Base-by-base conservation (phyloP, 2,888 invertebrate genomes). In the Masnerella sp. region DNA sequence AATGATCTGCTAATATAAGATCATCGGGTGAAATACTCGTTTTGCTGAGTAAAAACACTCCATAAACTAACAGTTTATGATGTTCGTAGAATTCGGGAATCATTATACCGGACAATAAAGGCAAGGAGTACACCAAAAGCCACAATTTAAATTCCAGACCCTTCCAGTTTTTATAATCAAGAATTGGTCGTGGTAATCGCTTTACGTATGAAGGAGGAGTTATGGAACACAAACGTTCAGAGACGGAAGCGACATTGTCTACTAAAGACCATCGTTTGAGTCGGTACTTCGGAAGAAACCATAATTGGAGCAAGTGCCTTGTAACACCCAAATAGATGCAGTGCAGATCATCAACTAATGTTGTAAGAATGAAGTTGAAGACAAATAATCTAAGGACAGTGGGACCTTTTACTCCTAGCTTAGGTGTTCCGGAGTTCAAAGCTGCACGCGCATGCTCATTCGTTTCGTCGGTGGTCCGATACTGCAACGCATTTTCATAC, bases 151-250 rank as follows among this genome's bases (percentile, higher is more conserved):
- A 45, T 17, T 45, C 45, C 1, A 30, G 1, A 2, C 36, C 36
- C 25, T 59, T 59, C 38, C 36, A 28, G 25, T 59, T 18, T 1
- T 8, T 0, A 4, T 7, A 4, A 34, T 59, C 38, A 1, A 22
- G 12, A 9, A 59, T 11, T 3, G n/a, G 5, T 30, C 36, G 7
- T 1, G 45, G 58, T 3, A 38, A 3, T 12, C 59, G 18, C 38
- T 59, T 59, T 4, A 59, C 30, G 28, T 28, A 47, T 0, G 47
- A 17, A 18, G 47, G 59, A 32, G 59, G 47, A 5, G 1, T 5
- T 36, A 45, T 45, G 0, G 15, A 15, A 20, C 28, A 9, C 5
- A 59, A 22, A 3, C 47, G 5, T 11, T 47, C 1, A 5, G 45
- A 30, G 4, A 59, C 3, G 4, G 38, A 17, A 2, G 11, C 9